These are phyloP conservation scores for Drosophila bocki DNA, from an alignment of 1,140 invertebrate genomes.

Conservation along the genomic window DNA sequence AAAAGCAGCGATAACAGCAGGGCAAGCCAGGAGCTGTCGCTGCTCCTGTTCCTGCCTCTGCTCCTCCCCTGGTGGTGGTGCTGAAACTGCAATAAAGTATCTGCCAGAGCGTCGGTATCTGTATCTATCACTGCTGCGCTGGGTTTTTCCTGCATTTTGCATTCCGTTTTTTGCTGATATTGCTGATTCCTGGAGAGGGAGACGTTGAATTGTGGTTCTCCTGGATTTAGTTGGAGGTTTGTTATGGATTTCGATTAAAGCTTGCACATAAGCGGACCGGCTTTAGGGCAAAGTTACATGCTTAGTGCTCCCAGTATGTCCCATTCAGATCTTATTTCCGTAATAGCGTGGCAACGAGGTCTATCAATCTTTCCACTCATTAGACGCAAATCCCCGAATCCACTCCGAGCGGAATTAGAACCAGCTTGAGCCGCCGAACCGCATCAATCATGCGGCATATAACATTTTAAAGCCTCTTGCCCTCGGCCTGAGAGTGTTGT, in stretches of 20 bases:
- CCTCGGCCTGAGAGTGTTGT: constrained; percentile 59
- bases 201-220: constrained; percentile 59
- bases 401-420: constrained; percentile 29
- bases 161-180: constrained; percentile 54
- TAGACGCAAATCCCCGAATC: constrained; percentile 56
- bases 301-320: not conserved
- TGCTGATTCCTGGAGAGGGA: constrained; percentile 17
- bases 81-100: constrained; percentile 75
- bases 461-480: constrained; percentile 66
- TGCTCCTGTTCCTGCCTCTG: constrained; percentile 5
- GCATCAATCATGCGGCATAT: constrained; percentile 69
- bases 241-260: constrained; percentile 18
- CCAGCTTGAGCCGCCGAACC: constrained; percentile 36
- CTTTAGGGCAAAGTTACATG: not conserved
- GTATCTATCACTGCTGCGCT: constrained; percentile 38
- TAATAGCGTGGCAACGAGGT: constrained; percentile 11
- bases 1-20: constrained; percentile 54
- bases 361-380: constrained; percentile 66
- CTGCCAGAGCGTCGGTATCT: constrained; percentile 33
- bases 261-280: not conserved
- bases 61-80: constrained; percentile 10
- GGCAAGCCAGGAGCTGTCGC: constrained; percentile 27
- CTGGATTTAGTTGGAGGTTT: constrained; percentile 30
- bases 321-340: constrained; percentile 32
- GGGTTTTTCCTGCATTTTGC: constrained; percentile 51